Base-by-base conservation (phyloP, 2,888 invertebrate species). In the Folsomia candida region DNA sequence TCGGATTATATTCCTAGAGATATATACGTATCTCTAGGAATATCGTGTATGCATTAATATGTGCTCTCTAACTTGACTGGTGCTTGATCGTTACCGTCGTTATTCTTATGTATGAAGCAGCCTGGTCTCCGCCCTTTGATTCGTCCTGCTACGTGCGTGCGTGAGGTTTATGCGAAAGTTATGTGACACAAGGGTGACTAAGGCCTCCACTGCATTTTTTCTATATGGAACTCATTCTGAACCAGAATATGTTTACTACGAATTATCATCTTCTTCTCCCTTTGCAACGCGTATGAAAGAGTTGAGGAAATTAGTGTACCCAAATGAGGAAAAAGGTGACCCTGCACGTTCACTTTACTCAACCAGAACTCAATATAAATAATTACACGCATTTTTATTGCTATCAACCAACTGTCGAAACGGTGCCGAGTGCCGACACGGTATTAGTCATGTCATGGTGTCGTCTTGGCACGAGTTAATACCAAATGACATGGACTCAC, bases 61-160 rank as follows among this genome's bases (percentile, higher is more conserved):
- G 28, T 59, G 67, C 71, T 63, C 67, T 47, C 51, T 60, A 68
- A 59, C 71, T 65, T 64, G 68, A 67, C 68, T 63, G 37, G 71
- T 63, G 63, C 63, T 29, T 51, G 63, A 63, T 47, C 28, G 61
- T 28, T 60, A 51, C 26, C 61, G 47, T 2, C 54, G 51, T 65
- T 65, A 37, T 37, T 37, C 6, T 37, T 37, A 37, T 37, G 4
- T 37, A 37, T 37, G 37, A 14, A 37, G 6, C 6, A 37, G 37
- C 70, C 37, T 37, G 14, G 37, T 9, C 37, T n/a, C 37, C 37
- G 54, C 51, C 67, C 47, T 25, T 57, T 47, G 61, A 58, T 29
- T 61, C 63, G 37, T 37, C 37, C 37, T 14, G 51, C 67, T 63
- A 74, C 72, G 70, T 74, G 74, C 68, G 72, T 72, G 74, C 70